These are phyloP conservation scores for Oreotrochilus melanogaster DNA, from an alignment of 2,113 vertebrate genomes.

Conservation along the genomic window DNA sequence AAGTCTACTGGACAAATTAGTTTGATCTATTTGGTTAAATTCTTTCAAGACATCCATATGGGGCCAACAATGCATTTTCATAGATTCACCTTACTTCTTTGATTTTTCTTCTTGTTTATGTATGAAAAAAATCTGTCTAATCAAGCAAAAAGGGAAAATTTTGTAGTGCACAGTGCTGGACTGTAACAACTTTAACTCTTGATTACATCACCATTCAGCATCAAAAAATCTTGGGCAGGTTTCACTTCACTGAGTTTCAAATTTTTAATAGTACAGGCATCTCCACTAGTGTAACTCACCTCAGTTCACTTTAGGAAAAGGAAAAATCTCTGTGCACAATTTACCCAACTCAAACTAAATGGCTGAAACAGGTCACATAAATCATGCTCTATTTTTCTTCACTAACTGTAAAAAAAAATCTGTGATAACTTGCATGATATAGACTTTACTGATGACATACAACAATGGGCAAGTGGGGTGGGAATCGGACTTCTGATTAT, in stretches of 20 bases:
- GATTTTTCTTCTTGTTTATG: not conserved
- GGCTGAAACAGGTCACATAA: not conserved
- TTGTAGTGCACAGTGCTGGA: not conserved
- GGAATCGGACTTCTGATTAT: not conserved
- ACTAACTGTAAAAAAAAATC: not conserved
- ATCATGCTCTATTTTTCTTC: not conserved
- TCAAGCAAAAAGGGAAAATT: not conserved
- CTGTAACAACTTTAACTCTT: not conserved
- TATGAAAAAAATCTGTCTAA: not conserved
- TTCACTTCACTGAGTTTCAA: not conserved
- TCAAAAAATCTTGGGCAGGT: not conserved
- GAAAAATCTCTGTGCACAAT: not conserved
- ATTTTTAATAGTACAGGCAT: not conserved
- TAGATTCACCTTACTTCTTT: not conserved
- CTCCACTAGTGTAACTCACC: not conserved
- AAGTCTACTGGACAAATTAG: not conserved
- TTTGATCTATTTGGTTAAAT: not conserved
- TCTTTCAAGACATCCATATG: not conserved
- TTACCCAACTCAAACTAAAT: not conserved
- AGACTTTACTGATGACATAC: not conserved
- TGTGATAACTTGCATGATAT: not conserved
- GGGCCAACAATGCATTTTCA: not conserved
- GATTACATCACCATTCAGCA: not conserved
- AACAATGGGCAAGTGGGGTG: accelerated
- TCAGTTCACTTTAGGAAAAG: not conserved